These are phyloP conservation scores for Alexandromys oeconomus DNA, from an alignment of 2,797 vertebrate genomes.

Conservation along the genomic window DNA sequence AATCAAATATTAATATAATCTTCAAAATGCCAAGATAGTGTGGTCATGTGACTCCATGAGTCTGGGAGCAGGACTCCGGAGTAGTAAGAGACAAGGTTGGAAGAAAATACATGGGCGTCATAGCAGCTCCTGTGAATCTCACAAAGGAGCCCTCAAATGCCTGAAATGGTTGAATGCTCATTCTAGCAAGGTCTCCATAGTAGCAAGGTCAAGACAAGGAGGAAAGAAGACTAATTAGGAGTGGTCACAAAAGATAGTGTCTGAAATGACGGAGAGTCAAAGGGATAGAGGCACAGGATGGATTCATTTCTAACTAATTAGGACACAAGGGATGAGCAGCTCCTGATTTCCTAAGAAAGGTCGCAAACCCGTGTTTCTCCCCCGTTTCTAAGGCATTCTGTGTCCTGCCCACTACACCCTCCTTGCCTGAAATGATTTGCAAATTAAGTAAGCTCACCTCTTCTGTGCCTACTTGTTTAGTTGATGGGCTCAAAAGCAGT, in stretches of 20 bases:
- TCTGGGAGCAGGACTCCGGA: background rate
- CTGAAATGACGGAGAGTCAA: background rate
- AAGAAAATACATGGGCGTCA: background rate
- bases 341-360: background rate
- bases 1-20: slow-evolving; percentile 8
- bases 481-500: background rate
- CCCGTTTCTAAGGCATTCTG: background rate
- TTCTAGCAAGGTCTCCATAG: background rate
- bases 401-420: background rate
- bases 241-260: background rate
- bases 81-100: background rate
- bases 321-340: background rate
- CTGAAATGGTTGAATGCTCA: background rate
- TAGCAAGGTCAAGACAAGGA: background rate
- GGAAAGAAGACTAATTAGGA: slow-evolving; percentile 7
- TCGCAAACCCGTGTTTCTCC: background rate
- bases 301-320: slow-evolving; percentile 18
- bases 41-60: background rate
- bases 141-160: background rate
- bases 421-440: background rate
- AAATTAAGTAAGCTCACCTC: background rate
- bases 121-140: background rate
- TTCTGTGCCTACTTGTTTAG: background rate
- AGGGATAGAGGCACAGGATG: background rate
- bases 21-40: slow-evolving; percentile 8